Evolutionary conservation across 2,888 invertebrate genomes (phyloP), one percentile per base, ranked within the genome.

Genomic region (Aporophyla nigra): DNA sequence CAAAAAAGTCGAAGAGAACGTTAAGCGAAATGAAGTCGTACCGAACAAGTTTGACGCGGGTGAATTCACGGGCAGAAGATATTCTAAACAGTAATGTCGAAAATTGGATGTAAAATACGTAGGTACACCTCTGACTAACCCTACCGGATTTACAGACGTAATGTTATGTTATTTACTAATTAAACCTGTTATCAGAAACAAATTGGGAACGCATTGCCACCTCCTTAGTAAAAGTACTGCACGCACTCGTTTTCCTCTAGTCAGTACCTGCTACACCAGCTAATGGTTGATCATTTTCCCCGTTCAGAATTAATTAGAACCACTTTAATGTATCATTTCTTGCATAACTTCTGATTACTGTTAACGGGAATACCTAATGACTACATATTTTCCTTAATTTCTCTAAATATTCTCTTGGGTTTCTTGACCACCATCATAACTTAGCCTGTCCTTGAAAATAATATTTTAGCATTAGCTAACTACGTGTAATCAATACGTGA

Each of bases 321-420:
- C 5, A 59, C 10, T 51, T 19, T 19, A 73, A 53, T 51, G 12
- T 19, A 33, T 33, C n/a, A 62, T 10, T 33, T 46, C 24, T 74
- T 46, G 33, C 27, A 16, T 62, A 61, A 62, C n/a, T 53, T 74
- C 56, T 74, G 33, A 74, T 46, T 9, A 54, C 10, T 12, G 12
- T 33, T 21, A 24, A 16, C 24, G 46, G 61, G 73, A 74, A 74
- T 24, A 24, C 12, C 24, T 19, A 27, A 10, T 27, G 16, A n/a
- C n/a, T 53, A 74, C 9, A 33, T 58, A 56, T 74, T 61, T 74
- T 61, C 53, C 27, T 74, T 53, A 43, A 73, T 62, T 62, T 46
- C 21, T 46, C 19, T 16, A 16, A 33, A n/a, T n/a, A 16, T 14
- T 10, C 7, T 16, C 49, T 5, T 43, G 59, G 43, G 43, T 53